Percentiles rank a stretch among this genome's conserved stretches.
phyloP scores from a whole-genome alignment of 1,140 invertebrate genomes.

The Drosophila melanica region DNA sequence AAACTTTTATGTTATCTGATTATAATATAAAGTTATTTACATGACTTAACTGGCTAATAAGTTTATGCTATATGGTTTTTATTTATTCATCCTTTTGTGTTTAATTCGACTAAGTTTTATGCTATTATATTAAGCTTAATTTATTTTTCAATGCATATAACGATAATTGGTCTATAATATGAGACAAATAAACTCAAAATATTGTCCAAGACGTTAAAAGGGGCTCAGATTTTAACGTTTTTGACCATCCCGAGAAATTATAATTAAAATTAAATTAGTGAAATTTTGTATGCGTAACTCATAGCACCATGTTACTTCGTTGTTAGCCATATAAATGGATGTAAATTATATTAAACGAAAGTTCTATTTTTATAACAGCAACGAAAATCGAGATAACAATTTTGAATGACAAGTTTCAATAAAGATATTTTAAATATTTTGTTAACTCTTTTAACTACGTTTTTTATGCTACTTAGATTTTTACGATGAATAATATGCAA shows the following conservation, averaged over 20 bases:
- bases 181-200: slow-evolving; percentile 14
- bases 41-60: slow-evolving; percentile 49
- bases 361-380: slow-evolving; percentile 24
- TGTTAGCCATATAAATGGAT: slow-evolving; percentile 62
- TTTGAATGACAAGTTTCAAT: slow-evolving; percentile 36
- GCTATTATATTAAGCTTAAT: background rate
- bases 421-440: slow-evolving; percentile 36
- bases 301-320: slow-evolving; percentile 82
- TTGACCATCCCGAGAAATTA: slow-evolving; percentile 51
- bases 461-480: slow-evolving; percentile 49
- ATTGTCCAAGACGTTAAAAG: slow-evolving; percentile 74
- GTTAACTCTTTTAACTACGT: slow-evolving; percentile 76
- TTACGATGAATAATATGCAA: slow-evolving; percentile 55
- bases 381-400: slow-evolving; percentile 48
- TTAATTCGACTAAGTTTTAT: slow-evolving; percentile 9
- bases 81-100: slow-evolving; percentile 13
- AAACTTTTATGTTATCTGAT: slow-evolving; percentile 49
- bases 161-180: slow-evolving; percentile 33
- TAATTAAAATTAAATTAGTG: slow-evolving; percentile 24
- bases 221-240: slow-evolving; percentile 80
- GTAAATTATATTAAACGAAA: slow-evolving; percentile 16
- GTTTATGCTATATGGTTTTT: slow-evolving; percentile 51
- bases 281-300: slow-evolving; percentile 64
- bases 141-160: background rate
- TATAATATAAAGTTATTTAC: slow-evolving; percentile 59